A percentile compares a stretch with the other conserved stretches of the same genome.
Evolutionary conservation across 2,888 invertebrate species (phyloP).

Genomic region (Calameuta pallipes): DNA sequence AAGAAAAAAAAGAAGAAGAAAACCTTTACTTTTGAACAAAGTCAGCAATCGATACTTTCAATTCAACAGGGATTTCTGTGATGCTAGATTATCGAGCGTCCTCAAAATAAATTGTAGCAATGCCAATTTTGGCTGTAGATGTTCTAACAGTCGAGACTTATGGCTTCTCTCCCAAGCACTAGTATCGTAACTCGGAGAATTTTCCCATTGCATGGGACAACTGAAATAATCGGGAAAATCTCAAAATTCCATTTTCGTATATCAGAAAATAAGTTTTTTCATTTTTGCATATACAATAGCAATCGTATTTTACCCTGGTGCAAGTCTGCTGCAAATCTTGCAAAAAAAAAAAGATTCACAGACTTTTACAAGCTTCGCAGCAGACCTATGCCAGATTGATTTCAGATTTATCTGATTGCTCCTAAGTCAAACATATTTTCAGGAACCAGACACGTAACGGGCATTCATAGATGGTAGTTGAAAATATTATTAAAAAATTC

Average conservation of each 20-base stretch:
- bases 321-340: background rate
- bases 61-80: background rate
- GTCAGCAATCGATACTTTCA: background rate
- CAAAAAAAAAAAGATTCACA: background rate
- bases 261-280: background rate
- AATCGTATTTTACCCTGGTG: background rate
- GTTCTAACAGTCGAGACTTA: background rate
- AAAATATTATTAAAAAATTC: background rate
- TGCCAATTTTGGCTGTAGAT: background rate
- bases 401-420: background rate
- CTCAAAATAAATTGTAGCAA: background rate
- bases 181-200: constrained; percentile 20
- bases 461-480: background rate
- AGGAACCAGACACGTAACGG: background rate
- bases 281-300: background rate
- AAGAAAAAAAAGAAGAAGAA: no score
- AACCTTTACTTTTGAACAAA: background rate
- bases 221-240: constrained; percentile 19
- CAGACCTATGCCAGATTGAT: background rate
- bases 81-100: background rate
- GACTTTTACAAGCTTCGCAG: background rate
- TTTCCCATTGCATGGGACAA: constrained; percentile 30
- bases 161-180: background rate
- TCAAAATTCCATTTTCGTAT: background rate
- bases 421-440: background rate